Base-by-base conservation (phyloP, 35 echinoderm and acorn worm genomes). In the Ophioderma brevispina region DNA sequence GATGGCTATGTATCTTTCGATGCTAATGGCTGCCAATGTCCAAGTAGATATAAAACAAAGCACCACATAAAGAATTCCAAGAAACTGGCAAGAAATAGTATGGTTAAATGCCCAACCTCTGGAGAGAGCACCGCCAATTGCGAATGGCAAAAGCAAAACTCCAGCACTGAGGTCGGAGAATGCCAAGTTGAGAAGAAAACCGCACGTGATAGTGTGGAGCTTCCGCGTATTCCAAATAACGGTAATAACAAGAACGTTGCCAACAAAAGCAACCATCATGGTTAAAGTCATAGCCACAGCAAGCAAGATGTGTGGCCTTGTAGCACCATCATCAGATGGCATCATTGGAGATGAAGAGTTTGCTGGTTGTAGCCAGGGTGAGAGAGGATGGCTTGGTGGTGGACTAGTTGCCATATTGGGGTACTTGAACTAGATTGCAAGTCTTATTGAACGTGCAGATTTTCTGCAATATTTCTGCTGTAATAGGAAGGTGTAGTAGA, bases 1-100 rank as follows among this genome's bases (percentile, higher is more conserved):
- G 36, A 99, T 88, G 0, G 94, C 94, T 38, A 95, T 90, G 88
- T 88, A 91, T 36, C 94, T 81, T 32, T 99, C 97, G 19, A 94
- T 46, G 79, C 93, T 93, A 34, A 95, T 80, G 13, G 91, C 40
- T 18, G 81, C 81, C 0, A 99, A 91, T 13, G 90, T 95, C 94
- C 93, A 99, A 18, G 88, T 93, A 6, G 95, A 97, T n/a, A 89
- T 80, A 28, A 83, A 78, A 28, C 86, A 87, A 8, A 95, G 75
- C 0, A 94, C 64, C 0, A 49, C 85, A 78, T 88, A 91, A 0
- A 95, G 17, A 42, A 93, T 90, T 18, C 93, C 97, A 3, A 93
- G 38, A 18, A 88, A 40, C 14, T 78, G 39, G 35, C 97, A 99
- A 76, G 79, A 79, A 30, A 70, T 70, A 31, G 77, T 35, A 8